phyloP scores from a whole-genome alignment of 2,888 invertebrate species.

The Drosophila ochracea region DNA sequence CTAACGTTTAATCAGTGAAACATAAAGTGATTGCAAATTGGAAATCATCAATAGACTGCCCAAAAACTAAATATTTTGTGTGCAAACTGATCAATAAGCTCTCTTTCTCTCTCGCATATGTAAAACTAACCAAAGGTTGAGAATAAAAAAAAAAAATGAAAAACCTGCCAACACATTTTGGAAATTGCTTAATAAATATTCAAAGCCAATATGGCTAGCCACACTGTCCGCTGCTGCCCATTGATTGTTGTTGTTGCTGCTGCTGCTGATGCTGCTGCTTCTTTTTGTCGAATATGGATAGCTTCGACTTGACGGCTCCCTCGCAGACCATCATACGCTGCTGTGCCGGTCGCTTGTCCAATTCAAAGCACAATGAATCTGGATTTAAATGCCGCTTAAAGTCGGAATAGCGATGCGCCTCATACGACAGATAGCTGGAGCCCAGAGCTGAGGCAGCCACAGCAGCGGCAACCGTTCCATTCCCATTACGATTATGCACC shows the following conservation, averaged over 20 bases:
- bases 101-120: conserved; percentile 8
- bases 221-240: conserved; percentile 44
- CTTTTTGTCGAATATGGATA: conserved; percentile 93
- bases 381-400: conserved; percentile 82
- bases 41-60: conserved; percentile 8
- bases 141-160: conserved; percentile 8
- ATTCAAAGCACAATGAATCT: conserved; percentile 84
- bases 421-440: conserved; percentile 82
- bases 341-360: conserved; percentile 86
- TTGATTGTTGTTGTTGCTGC: conserved; percentile 84
- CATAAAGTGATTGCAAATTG: conserved; percentile 24
- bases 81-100: conserved; percentile 25
- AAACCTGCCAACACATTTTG: conserved; percentile 22
- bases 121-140: conserved; percentile 20
- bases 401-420: conserved; percentile 81
- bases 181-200: conserved; percentile 28
- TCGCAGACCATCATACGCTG: conserved; percentile 92
- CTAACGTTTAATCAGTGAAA: conserved; percentile 40
- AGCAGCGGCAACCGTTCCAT: conserved; percentile 81
- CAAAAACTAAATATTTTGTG: conserved; percentile 18
- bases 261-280: conserved; percentile 79
- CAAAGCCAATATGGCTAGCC: conserved; percentile 31
- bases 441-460: conserved; percentile 83
- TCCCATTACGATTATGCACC: conserved; percentile 64
- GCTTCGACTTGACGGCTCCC: conserved; percentile 93